Percentiles rank a stretch among this genome's conserved stretches.
Conservation (phyloP, 2,888 invertebrate genomes). For the Hesperia comma region DNA sequence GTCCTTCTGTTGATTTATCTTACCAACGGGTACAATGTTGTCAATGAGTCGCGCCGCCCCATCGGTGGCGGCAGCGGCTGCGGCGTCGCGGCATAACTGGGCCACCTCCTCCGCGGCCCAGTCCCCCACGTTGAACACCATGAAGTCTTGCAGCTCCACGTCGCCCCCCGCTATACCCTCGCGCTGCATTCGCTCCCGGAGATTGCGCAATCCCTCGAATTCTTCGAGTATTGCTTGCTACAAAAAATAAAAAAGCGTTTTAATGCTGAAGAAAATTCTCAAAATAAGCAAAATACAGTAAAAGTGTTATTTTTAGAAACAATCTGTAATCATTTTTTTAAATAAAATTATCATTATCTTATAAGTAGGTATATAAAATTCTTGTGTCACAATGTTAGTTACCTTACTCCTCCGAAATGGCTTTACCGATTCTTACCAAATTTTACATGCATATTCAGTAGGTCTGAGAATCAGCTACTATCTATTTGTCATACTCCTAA, state of each 20-base stretch:
- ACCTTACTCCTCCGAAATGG: no score
- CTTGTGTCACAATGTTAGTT: no score
- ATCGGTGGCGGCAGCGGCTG: conserved; percentile 52
- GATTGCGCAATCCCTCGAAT: conserved; percentile 59
- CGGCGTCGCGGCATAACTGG: conserved; percentile 65
- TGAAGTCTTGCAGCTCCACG: conserved; percentile 63
- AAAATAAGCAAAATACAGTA: no score
- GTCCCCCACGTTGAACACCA: conserved; percentile 73
- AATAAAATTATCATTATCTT: no score
- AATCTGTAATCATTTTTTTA: no score
- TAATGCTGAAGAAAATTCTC: no score
- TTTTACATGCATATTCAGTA: no score
- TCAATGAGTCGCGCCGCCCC: conserved; percentile 47
- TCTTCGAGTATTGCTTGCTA: conserved; percentile 71
- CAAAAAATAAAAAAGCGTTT: neutral
- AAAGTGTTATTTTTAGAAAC: no score
- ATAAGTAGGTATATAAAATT: no score
- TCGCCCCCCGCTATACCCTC: conserved; percentile 61
- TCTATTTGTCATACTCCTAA: no score
- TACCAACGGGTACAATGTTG: conserved; percentile 20
- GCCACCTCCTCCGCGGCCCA: conserved; percentile 72
- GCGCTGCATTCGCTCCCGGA: conserved; percentile 64
- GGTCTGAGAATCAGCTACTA: no score
- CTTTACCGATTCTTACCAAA: no score
- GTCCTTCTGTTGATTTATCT: neutral